Conservation (phyloP, 2,888 invertebrate species). For the Celastrina argiolus region DNA sequence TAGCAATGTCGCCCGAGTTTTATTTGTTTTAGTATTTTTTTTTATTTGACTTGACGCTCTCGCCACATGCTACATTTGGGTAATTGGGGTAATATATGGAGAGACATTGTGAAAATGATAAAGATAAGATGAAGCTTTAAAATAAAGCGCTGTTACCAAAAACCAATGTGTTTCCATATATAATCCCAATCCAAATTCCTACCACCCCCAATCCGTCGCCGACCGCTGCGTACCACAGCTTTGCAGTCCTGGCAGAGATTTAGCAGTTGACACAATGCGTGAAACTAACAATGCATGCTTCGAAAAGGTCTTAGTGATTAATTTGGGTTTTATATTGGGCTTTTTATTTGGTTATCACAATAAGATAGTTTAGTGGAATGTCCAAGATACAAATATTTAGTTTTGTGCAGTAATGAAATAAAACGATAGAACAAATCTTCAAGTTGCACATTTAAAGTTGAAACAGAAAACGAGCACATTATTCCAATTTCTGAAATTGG, state of each 20-base stretch:
- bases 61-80: slow-evolving; percentile 78
- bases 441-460: background rate
- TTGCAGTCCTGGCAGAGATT: slow-evolving; percentile 2
- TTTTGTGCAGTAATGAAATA: background rate
- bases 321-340: slow-evolving; percentile 18
- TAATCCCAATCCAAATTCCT: slow-evolving; percentile 55
- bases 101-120: slow-evolving; percentile 82
- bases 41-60: slow-evolving; percentile 66
- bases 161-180: slow-evolving; percentile 83
- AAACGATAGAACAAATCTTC: background rate
- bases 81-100: slow-evolving; percentile 83
- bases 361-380: slow-evolving; percentile 11
- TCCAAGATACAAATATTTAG: background rate
- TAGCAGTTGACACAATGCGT: background rate
- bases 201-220: slow-evolving; percentile 36
- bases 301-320: slow-evolving; percentile 13
- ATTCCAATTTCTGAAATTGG: background rate
- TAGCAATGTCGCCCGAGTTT: slow-evolving; percentile 76
- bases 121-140: slow-evolving; percentile 79
- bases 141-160: slow-evolving; percentile 84
- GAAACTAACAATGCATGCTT: slow-evolving; percentile 29
- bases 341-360: slow-evolving; percentile 17
- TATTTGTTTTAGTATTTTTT: slow-evolving; percentile 62
- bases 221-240: slow-evolving; percentile 16
- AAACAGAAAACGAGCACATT: background rate